Conservation (phyloP, 2,888 invertebrate genomes). For the Agonum fuliginosum region DNA sequence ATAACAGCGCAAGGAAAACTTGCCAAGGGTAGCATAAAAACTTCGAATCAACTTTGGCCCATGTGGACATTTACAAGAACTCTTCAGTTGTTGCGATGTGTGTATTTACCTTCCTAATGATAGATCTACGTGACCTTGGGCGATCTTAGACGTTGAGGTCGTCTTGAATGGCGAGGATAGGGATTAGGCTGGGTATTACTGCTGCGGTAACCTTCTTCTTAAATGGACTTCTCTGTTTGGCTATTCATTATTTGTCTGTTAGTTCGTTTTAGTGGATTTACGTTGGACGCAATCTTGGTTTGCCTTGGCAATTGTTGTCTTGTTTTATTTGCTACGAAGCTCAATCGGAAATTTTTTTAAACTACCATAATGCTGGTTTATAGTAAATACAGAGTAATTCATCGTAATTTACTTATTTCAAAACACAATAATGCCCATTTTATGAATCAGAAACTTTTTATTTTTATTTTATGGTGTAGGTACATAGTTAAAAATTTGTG, state of each 20-base stretch:
- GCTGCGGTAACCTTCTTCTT: background rate
- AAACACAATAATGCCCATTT: too few species aligned
- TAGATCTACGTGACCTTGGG: background rate
- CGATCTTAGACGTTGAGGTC: background rate
- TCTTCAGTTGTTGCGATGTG: too few species aligned
- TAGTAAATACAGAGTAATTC: too few species aligned
- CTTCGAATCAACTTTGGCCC: slow-evolving; percentile 15
- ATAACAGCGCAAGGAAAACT: slow-evolving; percentile 18
- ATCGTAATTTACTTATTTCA: too few species aligned
- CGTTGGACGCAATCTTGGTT: slow-evolving; percentile 19
- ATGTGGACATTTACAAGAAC: background rate
- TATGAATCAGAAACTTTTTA: too few species aligned
- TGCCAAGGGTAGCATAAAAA: slow-evolving; percentile 26
- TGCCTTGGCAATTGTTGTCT: slow-evolving; percentile 5
- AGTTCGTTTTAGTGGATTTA: background rate
- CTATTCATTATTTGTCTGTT: slow-evolving; percentile 29
- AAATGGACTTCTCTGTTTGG: slow-evolving; percentile 3
- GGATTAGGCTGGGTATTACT: background rate
- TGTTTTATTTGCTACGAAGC: too few species aligned
- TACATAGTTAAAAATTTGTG: too few species aligned
- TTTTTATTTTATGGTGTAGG: too few species aligned
- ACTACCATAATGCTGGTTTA: too few species aligned
- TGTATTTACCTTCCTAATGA: slow-evolving; percentile 27
- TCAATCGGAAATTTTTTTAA: too few species aligned
- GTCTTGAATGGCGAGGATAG: background rate